Evolutionary conservation across 2,888 invertebrate genomes (phyloP).

Genomic region (Bembecia ichneumoniformis): DNA sequence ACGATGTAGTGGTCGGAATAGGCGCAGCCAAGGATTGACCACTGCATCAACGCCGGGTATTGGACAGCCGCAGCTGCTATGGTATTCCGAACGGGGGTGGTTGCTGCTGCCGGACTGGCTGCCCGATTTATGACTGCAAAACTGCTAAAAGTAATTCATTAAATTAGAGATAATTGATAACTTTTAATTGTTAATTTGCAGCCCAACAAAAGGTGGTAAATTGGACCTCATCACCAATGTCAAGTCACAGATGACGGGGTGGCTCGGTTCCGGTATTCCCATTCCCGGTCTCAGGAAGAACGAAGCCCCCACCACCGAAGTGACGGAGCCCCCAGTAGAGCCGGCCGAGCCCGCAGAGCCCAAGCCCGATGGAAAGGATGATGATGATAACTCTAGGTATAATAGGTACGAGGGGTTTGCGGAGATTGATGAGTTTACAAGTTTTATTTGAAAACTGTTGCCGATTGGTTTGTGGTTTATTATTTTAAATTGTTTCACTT

Average conservation of each 20-base stretch:
- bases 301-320: slow-evolving; percentile 69
- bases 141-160: background rate
- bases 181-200: slow-evolving; percentile 35
- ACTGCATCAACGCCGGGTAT: no score
- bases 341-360: slow-evolving; percentile 50
- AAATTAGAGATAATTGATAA: background rate
- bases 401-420: slow-evolving; percentile 78
- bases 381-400: slow-evolving; percentile 92
- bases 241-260: slow-evolving; percentile 88
- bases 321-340: slow-evolving; percentile 52
- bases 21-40: no score
- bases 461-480: slow-evolving; percentile 1
- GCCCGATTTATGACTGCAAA: background rate
- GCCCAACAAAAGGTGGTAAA: slow-evolving; percentile 81
- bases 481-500: background rate
- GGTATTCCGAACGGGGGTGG: no score
- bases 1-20: no score
- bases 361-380: slow-evolving; percentile 74
- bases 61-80: no score
- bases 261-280: slow-evolving; percentile 83
- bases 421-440: slow-evolving; percentile 22
- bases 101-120: no score
- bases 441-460: background rate
- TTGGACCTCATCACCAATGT: slow-evolving; percentile 89
- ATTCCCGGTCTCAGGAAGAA: slow-evolving; percentile 83